Evolutionary conservation across 2,888 invertebrate species (phyloP).

Genomic region (Reticulitermes lucifugus): DNA sequence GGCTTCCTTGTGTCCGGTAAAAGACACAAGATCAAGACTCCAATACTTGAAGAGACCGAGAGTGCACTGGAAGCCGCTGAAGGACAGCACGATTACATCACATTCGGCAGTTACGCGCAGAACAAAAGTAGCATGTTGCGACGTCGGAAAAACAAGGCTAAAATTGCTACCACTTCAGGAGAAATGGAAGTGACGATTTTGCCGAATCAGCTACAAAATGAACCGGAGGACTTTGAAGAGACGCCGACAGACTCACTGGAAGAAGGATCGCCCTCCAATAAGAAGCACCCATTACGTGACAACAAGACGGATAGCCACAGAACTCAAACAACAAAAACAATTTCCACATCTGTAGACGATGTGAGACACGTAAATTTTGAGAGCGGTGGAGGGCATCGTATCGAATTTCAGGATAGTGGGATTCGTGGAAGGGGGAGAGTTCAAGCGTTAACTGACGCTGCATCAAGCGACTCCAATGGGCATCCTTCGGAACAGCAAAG

Average conservation of each 20-base stretch:
- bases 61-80: constrained; percentile 54
- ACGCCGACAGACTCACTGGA: constrained; percentile 43
- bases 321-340: not conserved
- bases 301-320: not conserved
- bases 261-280: constrained; percentile 14
- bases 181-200: constrained; percentile 29
- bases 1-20: constrained; percentile 7
- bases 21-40: constrained; percentile 57
- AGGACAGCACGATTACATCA: constrained; percentile 26
- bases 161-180: constrained; percentile 28
- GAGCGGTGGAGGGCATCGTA: not conserved
- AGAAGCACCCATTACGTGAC: not conserved
- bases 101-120: constrained; percentile 47
- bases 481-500: not conserved
- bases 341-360: not conserved
- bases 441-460: not conserved
- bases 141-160: constrained; percentile 43
- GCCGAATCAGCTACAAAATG: not conserved
- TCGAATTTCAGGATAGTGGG: not conserved
- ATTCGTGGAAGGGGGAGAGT: not conserved
- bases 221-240: constrained; percentile 32
- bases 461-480: not conserved
- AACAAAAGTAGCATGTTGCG: constrained; percentile 53
- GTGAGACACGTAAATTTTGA: not conserved
- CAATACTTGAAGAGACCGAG: constrained; percentile 59